These are phyloP conservation scores for Uromys caudimaculatus DNA, from an alignment of 2,797 vertebrate genomes.

Conservation along the genomic window DNA sequence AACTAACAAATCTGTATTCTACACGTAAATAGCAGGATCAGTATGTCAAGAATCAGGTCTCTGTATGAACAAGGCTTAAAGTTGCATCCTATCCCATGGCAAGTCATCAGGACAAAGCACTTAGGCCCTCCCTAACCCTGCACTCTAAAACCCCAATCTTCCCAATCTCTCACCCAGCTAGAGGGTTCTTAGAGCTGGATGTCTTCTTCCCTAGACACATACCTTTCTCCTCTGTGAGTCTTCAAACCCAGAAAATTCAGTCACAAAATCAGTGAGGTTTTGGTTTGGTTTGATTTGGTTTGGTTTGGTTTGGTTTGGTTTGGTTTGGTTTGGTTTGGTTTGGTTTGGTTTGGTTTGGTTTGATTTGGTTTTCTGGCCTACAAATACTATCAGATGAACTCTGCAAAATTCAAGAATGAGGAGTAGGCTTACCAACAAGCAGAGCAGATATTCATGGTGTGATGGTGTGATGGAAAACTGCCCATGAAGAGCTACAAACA, in stretches of 20 bases:
- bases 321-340: not conserved
- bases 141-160: not conserved
- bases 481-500: not conserved
- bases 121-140: not conserved
- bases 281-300: not conserved
- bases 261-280: not conserved
- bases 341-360: not conserved
- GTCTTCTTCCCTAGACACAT: not conserved
- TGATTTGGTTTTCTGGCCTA: not conserved
- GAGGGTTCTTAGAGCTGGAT: not conserved
- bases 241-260: constrained; percentile 7
- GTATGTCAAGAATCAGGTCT: constrained; percentile 24
- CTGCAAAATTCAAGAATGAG: not conserved
- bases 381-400: not conserved
- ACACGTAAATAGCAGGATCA: not conserved
- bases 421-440: not conserved
- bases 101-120: not conserved
- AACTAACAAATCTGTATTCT: not conserved
- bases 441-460: not conserved
- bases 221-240: not conserved
- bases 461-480: not conserved
- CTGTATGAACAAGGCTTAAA: not conserved
- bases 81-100: not conserved
- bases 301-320: not conserved
- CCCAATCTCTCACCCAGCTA: not conserved